phyloP scores from a whole-genome alignment of 1,140 invertebrate genomes.

The Ganaspis sp. region DNA sequence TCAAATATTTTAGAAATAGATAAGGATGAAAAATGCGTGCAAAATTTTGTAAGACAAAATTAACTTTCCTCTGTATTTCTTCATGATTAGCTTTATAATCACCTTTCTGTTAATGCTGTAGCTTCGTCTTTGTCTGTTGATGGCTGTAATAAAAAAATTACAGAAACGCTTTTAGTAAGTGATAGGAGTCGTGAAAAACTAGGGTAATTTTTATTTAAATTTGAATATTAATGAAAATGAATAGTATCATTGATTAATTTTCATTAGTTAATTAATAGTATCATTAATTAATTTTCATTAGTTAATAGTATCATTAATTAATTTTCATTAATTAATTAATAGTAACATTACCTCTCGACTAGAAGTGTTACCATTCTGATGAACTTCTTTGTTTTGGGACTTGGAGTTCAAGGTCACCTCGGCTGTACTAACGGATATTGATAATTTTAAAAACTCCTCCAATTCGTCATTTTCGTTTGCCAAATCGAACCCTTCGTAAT shows the following conservation, averaged over 20 bases:
- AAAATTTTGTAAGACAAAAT: constrained; percentile 12
- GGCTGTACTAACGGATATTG: constrained; percentile 73
- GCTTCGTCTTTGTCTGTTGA: constrained; percentile 73
- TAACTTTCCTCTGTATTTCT: constrained; percentile 2
- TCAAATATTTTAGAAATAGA: neutral
- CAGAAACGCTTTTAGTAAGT: neutral
- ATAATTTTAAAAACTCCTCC: constrained; percentile 88
- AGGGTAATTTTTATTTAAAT: too few species aligned
- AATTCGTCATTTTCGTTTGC: constrained; percentile 94
- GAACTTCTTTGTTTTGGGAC: constrained; percentile 64
- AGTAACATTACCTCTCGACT: constrained; percentile 73
- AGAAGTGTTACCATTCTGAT: constrained; percentile 74
- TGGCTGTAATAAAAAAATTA: constrained; percentile 64
- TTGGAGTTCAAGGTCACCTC: constrained; percentile 74
- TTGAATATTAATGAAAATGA: too few species aligned
- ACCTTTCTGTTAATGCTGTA: constrained; percentile 67
- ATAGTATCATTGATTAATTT: too few species aligned
- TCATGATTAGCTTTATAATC: constrained; percentile 26
- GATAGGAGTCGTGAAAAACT: neutral
- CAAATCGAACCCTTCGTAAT: constrained; percentile 94
- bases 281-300: too few species aligned
- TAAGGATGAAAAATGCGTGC: neutral
- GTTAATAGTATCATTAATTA: too few species aligned
- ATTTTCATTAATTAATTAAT: too few species aligned
- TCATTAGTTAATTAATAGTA: too few species aligned